phyloP scores from a whole-genome alignment of 2,113 vertebrate genomes.

The Nematolebias whitei region DNA sequence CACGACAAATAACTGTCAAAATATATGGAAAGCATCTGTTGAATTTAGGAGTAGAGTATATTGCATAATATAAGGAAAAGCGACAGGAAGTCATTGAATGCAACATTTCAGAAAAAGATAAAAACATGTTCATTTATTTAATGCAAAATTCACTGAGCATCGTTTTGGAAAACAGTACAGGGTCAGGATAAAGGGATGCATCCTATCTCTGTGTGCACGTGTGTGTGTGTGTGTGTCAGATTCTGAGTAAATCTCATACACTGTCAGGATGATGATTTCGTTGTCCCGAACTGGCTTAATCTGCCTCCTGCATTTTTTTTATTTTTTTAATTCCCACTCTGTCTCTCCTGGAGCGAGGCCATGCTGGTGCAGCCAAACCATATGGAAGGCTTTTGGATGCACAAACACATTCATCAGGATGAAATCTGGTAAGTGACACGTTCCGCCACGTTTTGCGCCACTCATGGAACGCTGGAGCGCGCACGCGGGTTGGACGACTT shows the following conservation, averaged over 20 bases:
- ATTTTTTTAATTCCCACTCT: slow-evolving; percentile 35
- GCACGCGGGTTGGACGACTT: slow-evolving; percentile 31
- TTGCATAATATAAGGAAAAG: too few species aligned
- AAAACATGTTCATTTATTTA: too few species aligned
- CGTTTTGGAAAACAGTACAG: not conserved
- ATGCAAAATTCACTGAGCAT: too few species aligned
- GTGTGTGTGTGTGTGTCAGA: slow-evolving; percentile 1
- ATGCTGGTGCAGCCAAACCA: slow-evolving; percentile 27
- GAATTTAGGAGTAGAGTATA: too few species aligned
- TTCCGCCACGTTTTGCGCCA: not conserved
- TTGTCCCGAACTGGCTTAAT: slow-evolving; percentile 26
- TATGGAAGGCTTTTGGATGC: slow-evolving; percentile 32
- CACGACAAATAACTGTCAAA: too few species aligned
- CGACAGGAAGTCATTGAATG: too few species aligned
- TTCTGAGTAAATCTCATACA: slow-evolving; percentile 2
- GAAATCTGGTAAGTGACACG: slow-evolving; percentile 20
- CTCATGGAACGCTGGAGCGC: slow-evolving; percentile 9
- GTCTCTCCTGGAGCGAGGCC: slow-evolving; percentile 34
- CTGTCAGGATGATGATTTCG: slow-evolving; percentile 12
- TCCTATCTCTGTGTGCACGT: slow-evolving; percentile 1
- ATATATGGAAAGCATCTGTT: too few species aligned
- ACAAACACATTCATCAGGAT: slow-evolving; percentile 14
- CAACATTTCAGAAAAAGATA: too few species aligned
- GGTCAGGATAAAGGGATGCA: not conserved
- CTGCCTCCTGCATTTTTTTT: not conserved